Base-by-base conservation (phyloP, 2,888 invertebrate genomes). In the Troglohyphantes excavatus region DNA sequence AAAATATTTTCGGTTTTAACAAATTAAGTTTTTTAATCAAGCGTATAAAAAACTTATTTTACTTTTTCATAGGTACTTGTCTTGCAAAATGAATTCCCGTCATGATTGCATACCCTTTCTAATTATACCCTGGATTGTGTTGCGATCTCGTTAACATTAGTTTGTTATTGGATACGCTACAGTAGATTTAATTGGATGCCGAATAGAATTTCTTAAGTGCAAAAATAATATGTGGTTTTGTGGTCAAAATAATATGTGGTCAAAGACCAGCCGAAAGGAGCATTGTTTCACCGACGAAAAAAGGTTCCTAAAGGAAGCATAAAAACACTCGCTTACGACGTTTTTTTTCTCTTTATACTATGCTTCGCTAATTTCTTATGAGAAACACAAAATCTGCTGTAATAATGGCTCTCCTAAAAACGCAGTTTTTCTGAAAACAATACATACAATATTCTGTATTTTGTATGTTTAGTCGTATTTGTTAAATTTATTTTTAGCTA, bases 211-310 rank as follows among this genome's bases (percentile, higher is more conserved):
- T 7, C 63, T 23, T n/a, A 43, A 63, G 26, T 53, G 21, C 23
- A 43, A 65, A 65, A 65, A 65, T 33, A 78, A 43, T 39, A 53
- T 27, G 19, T 27, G 61, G 29, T 21, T 29, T 33, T n/a, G n/a
- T n/a, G n/a, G n/a, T n/a, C n/a, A n/a, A n/a, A n/a, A n/a, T n/a
- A n/a, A n/a, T n/a, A n/a, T n/a, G n/a, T n/a, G n/a, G n/a, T n/a
- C n/a, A n/a, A n/a, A 5, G 65, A 26, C 33, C 21, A 17, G 23
- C 17, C 5, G 72, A 78, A 65, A 19, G n/a, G 11, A 70, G 33
- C 29, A 76, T 76, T 76, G 63, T 78, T 78, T 39, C 63, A 43
- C 63, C 43, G 65, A 23, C 43, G 23, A 39, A 65, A 75, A 27
- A 72, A 53, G 21, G n/a, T n/a, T n/a, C 5, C 17, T 43, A 17